A percentile compares a stretch with the other conserved stretches of the same genome.
These are phyloP conservation scores for Pagetopsis macropterus DNA, from an alignment of 2,797 vertebrate genomes.

Conservation along the genomic window DNA sequence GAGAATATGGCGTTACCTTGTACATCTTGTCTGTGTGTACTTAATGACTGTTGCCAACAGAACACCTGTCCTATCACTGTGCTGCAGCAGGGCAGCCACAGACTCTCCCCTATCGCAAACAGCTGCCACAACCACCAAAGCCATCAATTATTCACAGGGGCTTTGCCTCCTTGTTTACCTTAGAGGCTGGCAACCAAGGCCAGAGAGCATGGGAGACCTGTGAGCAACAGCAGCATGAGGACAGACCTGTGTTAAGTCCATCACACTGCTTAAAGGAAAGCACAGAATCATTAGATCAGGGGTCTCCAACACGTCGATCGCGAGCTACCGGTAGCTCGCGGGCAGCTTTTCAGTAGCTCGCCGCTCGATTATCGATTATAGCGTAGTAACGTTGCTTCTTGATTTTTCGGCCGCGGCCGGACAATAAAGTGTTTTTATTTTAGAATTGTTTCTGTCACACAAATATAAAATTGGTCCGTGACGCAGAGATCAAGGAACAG, in stretches of 20 bases:
- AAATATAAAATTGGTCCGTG: too few relatives aligned
- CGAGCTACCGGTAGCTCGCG: too few relatives aligned
- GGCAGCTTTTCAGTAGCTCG: too few relatives aligned
- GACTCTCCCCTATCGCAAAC: conserved; percentile 61
- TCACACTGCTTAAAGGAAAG: not conserved
- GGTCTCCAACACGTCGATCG: too few relatives aligned
- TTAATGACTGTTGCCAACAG: conserved; percentile 27
- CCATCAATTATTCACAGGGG: conserved; percentile 79
- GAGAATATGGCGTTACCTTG: conserved; percentile 32
- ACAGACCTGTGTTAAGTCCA: conserved; percentile 12
- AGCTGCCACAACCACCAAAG: conserved; percentile 64
- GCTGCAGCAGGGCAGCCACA: conserved; percentile 45
- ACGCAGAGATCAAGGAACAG: too few relatives aligned
- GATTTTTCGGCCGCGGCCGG: too few relatives aligned
- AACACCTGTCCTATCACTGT: conserved; percentile 44
- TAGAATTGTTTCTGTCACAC: too few relatives aligned
- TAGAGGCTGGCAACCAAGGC: conserved; percentile 56
- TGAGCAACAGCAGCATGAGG: conserved; percentile 13
- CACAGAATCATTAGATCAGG: not conserved
- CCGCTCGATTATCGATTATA: too few relatives aligned
- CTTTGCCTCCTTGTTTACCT: conserved; percentile 75
- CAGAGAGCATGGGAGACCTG: conserved; percentile 38
- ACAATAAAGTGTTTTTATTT: too few relatives aligned
- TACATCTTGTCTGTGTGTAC: conserved; percentile 38
- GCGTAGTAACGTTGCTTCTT: too few relatives aligned